Conservation (phyloP, 2,797 vertebrate species). For the Sebastolobus altivelis region DNA sequence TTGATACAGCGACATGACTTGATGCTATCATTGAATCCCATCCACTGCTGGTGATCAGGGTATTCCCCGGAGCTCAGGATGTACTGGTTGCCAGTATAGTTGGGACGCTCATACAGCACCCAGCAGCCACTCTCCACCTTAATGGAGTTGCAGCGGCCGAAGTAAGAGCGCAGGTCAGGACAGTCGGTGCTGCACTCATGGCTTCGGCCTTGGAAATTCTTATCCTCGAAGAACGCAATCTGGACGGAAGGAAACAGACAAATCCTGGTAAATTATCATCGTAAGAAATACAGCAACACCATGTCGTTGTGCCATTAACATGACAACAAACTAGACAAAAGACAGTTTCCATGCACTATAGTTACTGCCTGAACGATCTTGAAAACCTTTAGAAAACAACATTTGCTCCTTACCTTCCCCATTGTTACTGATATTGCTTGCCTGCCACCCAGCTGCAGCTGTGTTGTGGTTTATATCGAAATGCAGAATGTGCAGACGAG, state of each 20-base stretch:
- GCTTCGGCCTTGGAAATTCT: slow-evolving; percentile 70
- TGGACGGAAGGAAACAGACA: slow-evolving; percentile 36
- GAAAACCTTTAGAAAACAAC: neutral
- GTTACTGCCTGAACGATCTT: neutral
- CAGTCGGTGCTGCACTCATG: slow-evolving; percentile 72
- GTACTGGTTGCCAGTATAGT: slow-evolving; percentile 77
- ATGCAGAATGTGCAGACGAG: slow-evolving; percentile 80
- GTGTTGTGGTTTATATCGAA: slow-evolving; percentile 77
- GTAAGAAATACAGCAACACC: neutral
- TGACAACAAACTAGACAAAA: neutral
- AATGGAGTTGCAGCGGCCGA: slow-evolving; percentile 75
- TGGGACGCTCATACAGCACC: slow-evolving; percentile 75
- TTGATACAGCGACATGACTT: slow-evolving; percentile 70
- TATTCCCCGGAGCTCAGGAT: slow-evolving; percentile 75
- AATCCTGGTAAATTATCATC: slow-evolving; percentile 26
- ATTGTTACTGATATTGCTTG: slow-evolving; percentile 67
- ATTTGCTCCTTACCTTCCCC: slow-evolving; percentile 73
- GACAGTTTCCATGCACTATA: neutral
- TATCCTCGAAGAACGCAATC: slow-evolving; percentile 78
- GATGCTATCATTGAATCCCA: slow-evolving; percentile 72
- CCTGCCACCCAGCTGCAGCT: slow-evolving; percentile 65
- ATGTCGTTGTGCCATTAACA: neutral
- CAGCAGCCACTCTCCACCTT: slow-evolving; percentile 79
- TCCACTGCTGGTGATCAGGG: slow-evolving; percentile 71
- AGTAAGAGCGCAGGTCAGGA: slow-evolving; percentile 63